Base-by-base conservation (phyloP, 2,888 invertebrate species). In the Campoletis raptor region DNA sequence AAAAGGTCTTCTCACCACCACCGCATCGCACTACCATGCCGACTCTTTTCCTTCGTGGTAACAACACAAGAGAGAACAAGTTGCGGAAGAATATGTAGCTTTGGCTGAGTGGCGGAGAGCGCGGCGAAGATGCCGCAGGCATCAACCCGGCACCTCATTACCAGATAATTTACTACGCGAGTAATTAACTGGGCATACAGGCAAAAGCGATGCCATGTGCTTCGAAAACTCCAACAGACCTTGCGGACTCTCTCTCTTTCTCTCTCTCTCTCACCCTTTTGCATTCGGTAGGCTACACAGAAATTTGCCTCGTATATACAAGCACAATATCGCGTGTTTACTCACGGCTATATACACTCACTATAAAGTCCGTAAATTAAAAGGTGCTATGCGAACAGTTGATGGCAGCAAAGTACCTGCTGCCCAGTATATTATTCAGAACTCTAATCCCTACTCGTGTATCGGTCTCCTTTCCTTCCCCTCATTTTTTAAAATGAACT, bases 141-240 rank as follows among this genome's bases (percentile, higher is more conserved):
- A 89, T 89, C 89, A 90, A 89, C 91, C 93, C 93, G 93, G 93
- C 94, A 94, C 94, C 94, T 94, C 94, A 94, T 94, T 94, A 93
- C 92, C 91, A 89, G 93, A 94, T 94, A 93, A 94, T 94, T 94
- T 94, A 93, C 93, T 92, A 93, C 93, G 90, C 92, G 92, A 92
- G 93, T 94, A 94, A 94, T 94, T 94, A 94, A 93, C 93, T 93
- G 92, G 93, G 93, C 93, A 93, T 92, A 93, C 93, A 92, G 92
- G 92, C 92, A 77, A 69, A 81, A 85, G 69, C 70, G 83, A 91
- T 92, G 91, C 89, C 61, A 61, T 61, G 61, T 89, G 90, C 90
- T 89, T 90, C 87, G 90, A 66, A 54, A 74, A 21, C 15, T 48
- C 37, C 67, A 72, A 52, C 52, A 73, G 57, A 30, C 30, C 70